Evolutionary conservation across 2,888 invertebrate species (phyloP).

Genomic region (Drosophila kanekoi): DNA sequence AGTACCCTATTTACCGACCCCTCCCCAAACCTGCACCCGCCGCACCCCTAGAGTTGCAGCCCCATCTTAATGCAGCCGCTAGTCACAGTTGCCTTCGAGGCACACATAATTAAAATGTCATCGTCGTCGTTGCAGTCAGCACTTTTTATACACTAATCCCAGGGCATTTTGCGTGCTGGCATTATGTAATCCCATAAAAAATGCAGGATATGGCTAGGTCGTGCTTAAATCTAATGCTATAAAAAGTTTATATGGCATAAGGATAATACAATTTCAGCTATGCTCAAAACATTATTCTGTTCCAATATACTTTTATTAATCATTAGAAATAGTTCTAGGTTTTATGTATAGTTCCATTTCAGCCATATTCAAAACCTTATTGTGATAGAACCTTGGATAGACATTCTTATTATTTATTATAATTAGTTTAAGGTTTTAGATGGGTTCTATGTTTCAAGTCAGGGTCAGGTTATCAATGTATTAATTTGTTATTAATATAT

Average conservation of each 20-base stretch:
- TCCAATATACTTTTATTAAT: background rate
- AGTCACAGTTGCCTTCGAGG: slow-evolving; percentile 53
- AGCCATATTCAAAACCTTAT: background rate
- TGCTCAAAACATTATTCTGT: background rate
- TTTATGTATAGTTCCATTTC: too few species aligned
- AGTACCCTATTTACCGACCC: slow-evolving; percentile 26
- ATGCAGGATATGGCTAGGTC: slow-evolving; percentile 5
- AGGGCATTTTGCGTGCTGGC: slow-evolving; percentile 7
- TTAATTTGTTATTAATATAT: too few species aligned
- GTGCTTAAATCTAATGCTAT: background rate
- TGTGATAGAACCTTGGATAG: too few species aligned
- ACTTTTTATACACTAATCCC: slow-evolving; percentile 51
- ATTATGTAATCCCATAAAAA: background rate
- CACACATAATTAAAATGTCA: slow-evolving; percentile 80
- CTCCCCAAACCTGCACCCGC: background rate
- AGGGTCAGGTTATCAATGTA: too few species aligned
- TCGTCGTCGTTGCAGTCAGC: slow-evolving; percentile 60
- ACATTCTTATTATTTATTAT: too few species aligned
- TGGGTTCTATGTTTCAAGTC: too few species aligned
- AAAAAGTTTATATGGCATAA: background rate
- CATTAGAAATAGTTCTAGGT: too few species aligned
- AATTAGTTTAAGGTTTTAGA: too few species aligned
- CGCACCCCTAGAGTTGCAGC: background rate
- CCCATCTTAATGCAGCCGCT: slow-evolving; percentile 30
- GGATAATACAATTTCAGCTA: background rate